A percentile compares a stretch with the other conserved stretches of the same genome.
Conservation (phyloP, 1,140 invertebrate genomes). For the Dinoponera quadriceps region DNA sequence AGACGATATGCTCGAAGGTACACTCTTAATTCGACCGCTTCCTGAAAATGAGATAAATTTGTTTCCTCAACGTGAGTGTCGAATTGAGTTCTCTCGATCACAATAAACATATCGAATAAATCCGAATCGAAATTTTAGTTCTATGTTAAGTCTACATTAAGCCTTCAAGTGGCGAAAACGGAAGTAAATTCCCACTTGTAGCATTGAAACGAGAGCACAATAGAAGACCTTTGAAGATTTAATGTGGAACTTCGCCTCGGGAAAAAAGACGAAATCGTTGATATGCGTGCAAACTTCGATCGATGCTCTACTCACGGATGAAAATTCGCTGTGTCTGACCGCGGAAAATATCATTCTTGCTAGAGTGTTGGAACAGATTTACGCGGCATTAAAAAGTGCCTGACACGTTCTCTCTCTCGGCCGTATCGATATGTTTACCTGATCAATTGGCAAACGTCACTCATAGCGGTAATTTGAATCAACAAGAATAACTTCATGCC, state of each 20-base stretch:
- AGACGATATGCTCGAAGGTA: background rate
- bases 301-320: constrained; percentile 13
- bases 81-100: background rate
- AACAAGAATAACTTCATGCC: background rate
- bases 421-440: background rate
- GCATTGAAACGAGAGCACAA: too few species aligned
- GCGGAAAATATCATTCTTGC: background rate
- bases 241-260: too few species aligned
- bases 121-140: too few species aligned
- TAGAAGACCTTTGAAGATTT: too few species aligned
- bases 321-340: background rate
- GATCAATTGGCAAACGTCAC: constrained; percentile 22
- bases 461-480: constrained; percentile 29
- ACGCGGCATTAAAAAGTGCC: background rate
- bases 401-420: too few species aligned
- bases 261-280: too few species aligned
- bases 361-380: constrained; percentile 13
- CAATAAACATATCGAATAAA: background rate
- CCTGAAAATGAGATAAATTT: constrained; percentile 19
- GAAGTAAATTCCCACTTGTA: too few species aligned
- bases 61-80: too few species aligned
- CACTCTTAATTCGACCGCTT: constrained; percentile 15
- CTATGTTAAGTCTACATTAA: too few species aligned
- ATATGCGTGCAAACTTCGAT: too few species aligned
- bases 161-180: too few species aligned